Evolutionary conservation across 2,797 vertebrate genomes (phyloP), one percentile per base, ranked within the genome.

Genomic region (Podargus strigoides): DNA sequence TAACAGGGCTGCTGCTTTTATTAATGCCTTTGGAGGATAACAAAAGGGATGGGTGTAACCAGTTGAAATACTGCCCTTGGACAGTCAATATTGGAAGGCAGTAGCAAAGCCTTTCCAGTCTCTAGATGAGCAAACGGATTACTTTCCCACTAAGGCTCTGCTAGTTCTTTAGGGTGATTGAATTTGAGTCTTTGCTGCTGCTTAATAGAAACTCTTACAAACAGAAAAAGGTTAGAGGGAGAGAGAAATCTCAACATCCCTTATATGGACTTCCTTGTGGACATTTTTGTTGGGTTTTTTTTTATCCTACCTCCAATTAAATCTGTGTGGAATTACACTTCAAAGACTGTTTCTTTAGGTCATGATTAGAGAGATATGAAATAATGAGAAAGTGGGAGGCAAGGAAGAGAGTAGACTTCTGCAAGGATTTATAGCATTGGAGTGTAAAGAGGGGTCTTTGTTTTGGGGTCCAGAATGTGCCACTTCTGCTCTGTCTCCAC

Each of bases 1-100:
- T 88, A 86, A 66, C 36, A 79, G 28, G 26, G 27, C 83, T 85
- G 44, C 53, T 90, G 63, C 60, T 87, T 72, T 91, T 62, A 95
- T 77, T 60, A 82, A 70, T 4, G 9, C 72, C 93, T 96, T 92
- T 85, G 56, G 90, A 89, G 80, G 63, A 72, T 93, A 53, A 52
- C 7, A 5, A 84, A 85, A 84, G 53, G 34, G 79, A 79, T 74
- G 77, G 93, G 77, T 90, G 83, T 88, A 87, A 68, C 87, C 79
- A 64, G 59, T n/a, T 82, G 87, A 93, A 93, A 74, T 90, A 16
- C 46, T 74, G 27, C 70, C 80, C 76, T 90, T 89, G 86, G 77
- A 74, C 42, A 50, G 64, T 53, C 67, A 47, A 1, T 74, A 77
- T 44, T 68, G 77, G 72, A 91, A 93, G 64, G 37, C 62, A 84